Base-by-base conservation (phyloP, 1,140 invertebrate species). In the Paracyclopina nana region DNA sequence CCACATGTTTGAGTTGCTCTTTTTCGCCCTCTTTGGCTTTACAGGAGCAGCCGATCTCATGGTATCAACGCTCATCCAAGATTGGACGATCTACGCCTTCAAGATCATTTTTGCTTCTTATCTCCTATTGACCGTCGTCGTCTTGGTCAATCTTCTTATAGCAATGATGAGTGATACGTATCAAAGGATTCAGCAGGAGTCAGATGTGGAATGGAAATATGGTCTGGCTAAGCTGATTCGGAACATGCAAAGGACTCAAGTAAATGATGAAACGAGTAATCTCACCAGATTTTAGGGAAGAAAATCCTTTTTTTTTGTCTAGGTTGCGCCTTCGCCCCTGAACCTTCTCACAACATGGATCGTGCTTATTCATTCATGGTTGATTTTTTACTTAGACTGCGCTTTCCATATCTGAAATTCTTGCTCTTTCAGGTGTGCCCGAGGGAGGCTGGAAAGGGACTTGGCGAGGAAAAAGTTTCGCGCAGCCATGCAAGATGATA, bases 121-220 rank as follows among this genome's bases (percentile, higher is more conserved):
- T 76, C 83, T 95, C 77, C 77, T 95, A 75, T 86, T 97, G 62
- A 90, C 87, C 55, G 80, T 96, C 58, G 82, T 97, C 66, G 92
- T 96, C 59, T 75, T 97, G 58, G 91, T 96, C 70, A 96, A 95
- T 72, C 76, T 96, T 62, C 78, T 97, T 59, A 97, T 97, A 76
- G 92, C 92, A 70, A 96, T 97, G 92, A 96, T 97, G 90, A 91
- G 86, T 61, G 90, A 97, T 72, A 97, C 92, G 57, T 97, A 97
- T 67, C 90, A 96, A 67, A 74, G 91, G 57, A 97, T 97, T 62
- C 82, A 86, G 73, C 81, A 48, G 27, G 24, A 48, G 28, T 48
- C 46, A 4, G 46, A 48, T 29, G 29, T 48, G 8, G 46, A 99
- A 67, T 99, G 94, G 94, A 99, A 99, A 67, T 99, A 94, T 63